A percentile compares a stretch with the other conserved stretches of the same genome.
Evolutionary conservation across 1,140 invertebrate genomes (phyloP).

Genomic region (Augochlora pura): DNA sequence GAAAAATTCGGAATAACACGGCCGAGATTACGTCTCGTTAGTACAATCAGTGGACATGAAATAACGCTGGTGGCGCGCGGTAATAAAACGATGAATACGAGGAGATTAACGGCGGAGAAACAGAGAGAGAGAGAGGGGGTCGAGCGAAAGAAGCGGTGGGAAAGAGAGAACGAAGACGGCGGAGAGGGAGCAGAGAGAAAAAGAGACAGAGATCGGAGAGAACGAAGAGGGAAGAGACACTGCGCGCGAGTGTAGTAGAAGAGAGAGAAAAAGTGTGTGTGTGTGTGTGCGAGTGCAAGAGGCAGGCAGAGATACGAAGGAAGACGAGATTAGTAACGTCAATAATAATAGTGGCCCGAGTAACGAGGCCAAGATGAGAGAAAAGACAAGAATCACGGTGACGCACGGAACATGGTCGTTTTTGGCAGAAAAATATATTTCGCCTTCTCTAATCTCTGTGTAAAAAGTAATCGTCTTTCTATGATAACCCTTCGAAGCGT

Average conservation of each 20-base stretch:
- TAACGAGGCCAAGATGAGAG: conserved; percentile 42
- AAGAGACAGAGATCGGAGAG: too few relatives aligned
- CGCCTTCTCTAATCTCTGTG: too few relatives aligned
- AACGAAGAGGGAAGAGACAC: too few relatives aligned
- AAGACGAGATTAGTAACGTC: conserved; percentile 36
- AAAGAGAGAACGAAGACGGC: neutral
- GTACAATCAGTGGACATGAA: conserved; percentile 30
- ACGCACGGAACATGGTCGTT: too few relatives aligned
- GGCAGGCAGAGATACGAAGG: too few relatives aligned
- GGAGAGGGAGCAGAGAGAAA: too few relatives aligned
- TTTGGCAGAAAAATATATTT: too few relatives aligned
- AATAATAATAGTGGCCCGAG: conserved; percentile 37
- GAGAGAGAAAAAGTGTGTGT: neutral
- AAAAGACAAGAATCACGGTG: conserved; percentile 15
- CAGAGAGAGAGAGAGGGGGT: neutral
- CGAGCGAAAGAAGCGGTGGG: neutral
- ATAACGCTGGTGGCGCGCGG: conserved; percentile 9
- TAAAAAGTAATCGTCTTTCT: too few relatives aligned
- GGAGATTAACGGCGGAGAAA: conserved; percentile 20
- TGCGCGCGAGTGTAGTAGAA: neutral
- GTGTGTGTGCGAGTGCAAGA: neutral
- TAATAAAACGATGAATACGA: conserved; percentile 29
- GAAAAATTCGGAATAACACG: neutral
- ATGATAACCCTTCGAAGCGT: too few relatives aligned
- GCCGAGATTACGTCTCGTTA: conserved; percentile 22